Base-by-base conservation (phyloP, 37 sponge, comb jelly and placozoan genomes). In the Hormiphora californensis region DNA sequence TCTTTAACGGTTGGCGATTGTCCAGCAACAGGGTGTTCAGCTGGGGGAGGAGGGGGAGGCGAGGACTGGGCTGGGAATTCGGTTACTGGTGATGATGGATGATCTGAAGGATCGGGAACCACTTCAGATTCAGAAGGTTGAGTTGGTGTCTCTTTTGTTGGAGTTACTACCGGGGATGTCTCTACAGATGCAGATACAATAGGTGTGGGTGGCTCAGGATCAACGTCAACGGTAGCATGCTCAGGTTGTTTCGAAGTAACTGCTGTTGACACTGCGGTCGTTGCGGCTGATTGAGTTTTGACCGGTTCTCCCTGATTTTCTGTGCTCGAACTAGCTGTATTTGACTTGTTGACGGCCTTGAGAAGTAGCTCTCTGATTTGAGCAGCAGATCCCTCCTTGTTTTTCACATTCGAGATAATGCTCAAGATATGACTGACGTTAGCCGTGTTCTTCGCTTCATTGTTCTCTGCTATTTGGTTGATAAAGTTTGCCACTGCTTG, bases 401-500 rank as follows among this genome's bases (percentile, higher is more conserved):
- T 73, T 17, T 73, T 73, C 5, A 73, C 81, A 73, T 73, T 73
- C 28, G 40, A 43, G 41, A 73, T 73, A 5, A 73, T 73, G 8
- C 17, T 73, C 81, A 73, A 41, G 43, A 73, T 73, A 4, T 73
- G 81, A 11, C 46, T 43, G 12, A 73, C 81, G 35, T 73, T 73
- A 15, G 81, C 39, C 40, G 40, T 73, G 44, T 22, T 46, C 25
- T 73, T 73, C n/a, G 30, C 27, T 25, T 23, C 43, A 7, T 41
- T n/a, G 23, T 73, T 73, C 44, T 73, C 81, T 28, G 81, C 81
- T 46, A 73, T 73, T 28, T 73, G 81, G 21, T 43, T 73, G 23
- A 73, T 73, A 40, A 73, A 73, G 21, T 43, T 36, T n/a, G 81
- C 81, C 17, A 73, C 81, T 5, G 81, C 81, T 40, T 73, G 81